phyloP scores from a whole-genome alignment of 30 jellyfish, hydroid and myxozoan genomes.

The Aurelia sp. region DNA sequence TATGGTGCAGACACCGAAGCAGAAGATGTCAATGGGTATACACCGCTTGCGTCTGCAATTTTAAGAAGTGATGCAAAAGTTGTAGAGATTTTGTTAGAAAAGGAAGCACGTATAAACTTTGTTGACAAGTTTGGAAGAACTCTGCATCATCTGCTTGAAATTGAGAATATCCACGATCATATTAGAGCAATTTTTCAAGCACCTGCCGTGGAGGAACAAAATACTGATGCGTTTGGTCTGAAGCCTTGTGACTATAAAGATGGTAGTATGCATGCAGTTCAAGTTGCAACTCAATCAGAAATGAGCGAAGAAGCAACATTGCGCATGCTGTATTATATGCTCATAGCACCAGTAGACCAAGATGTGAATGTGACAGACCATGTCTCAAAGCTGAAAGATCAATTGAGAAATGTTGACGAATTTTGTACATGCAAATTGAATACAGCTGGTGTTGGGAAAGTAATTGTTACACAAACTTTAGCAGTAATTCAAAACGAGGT shows the following conservation, averaged over 20 bases:
- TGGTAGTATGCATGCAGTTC: neutral
- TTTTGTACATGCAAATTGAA: slow-evolving; percentile 3
- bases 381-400: neutral
- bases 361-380: neutral
- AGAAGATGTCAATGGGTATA: slow-evolving; percentile 1
- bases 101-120: neutral
- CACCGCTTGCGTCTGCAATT: neutral
- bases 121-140: slow-evolving; percentile 18
- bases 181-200: neutral
- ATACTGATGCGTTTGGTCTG: neutral
- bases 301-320: neutral
- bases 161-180: neutral
- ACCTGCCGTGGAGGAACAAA: neutral
- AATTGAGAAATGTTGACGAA: neutral
- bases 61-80: neutral
- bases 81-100: neutral
- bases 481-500: neutral
- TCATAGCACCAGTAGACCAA: neutral
- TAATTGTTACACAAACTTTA: neutral
- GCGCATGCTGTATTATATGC: neutral
- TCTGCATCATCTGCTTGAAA: neutral
- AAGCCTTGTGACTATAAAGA: neutral
- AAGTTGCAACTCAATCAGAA: neutral
- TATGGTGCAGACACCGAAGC: slow-evolving; percentile 14
- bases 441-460: neutral